Percentiles rank a stretch among this genome's conserved stretches.
Conservation (phyloP, 37 sponge, comb jelly and placozoan genomes). For the Aphrocallistes beatrix region DNA sequence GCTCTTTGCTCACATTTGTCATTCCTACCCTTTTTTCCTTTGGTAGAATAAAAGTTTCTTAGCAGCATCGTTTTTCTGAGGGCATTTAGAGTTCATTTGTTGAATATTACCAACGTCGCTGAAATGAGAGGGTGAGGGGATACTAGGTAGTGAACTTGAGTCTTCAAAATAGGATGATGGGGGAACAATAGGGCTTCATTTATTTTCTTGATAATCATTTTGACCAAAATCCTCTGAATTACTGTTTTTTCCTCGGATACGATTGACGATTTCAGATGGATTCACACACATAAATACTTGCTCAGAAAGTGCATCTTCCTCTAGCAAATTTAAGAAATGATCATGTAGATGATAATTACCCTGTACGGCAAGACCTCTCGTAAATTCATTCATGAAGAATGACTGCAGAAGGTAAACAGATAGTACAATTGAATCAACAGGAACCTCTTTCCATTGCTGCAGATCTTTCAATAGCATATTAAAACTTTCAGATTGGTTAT, state of each 20-base stretch:
- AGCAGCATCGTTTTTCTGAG: neutral
- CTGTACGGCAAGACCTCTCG: neutral
- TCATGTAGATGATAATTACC: slow-evolving; percentile 14
- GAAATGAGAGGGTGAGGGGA: neutral
- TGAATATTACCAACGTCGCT: neutral
- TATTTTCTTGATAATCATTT: neutral
- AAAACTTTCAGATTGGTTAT: neutral
- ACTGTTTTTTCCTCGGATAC: neutral
- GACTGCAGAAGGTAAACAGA: neutral
- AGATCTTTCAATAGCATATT: neutral
- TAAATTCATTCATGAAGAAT: neutral
- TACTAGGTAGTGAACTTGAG: neutral
- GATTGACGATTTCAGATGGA: neutral
- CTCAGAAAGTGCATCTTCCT: neutral
- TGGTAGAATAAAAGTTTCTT: neutral
- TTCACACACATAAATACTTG: neutral
- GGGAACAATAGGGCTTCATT: neutral
- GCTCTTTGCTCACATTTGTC: neutral
- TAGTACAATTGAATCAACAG: neutral
- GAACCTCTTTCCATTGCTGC: slow-evolving; percentile 11
- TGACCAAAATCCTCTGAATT: neutral
- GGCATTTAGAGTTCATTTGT: neutral
- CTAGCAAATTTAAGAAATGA: neutral
- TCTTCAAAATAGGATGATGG: neutral
- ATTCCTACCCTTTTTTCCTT: neutral